Evolutionary conservation across 2,797 vertebrate genomes (phyloP).

Genomic region (Danio albolineatus): DNA sequence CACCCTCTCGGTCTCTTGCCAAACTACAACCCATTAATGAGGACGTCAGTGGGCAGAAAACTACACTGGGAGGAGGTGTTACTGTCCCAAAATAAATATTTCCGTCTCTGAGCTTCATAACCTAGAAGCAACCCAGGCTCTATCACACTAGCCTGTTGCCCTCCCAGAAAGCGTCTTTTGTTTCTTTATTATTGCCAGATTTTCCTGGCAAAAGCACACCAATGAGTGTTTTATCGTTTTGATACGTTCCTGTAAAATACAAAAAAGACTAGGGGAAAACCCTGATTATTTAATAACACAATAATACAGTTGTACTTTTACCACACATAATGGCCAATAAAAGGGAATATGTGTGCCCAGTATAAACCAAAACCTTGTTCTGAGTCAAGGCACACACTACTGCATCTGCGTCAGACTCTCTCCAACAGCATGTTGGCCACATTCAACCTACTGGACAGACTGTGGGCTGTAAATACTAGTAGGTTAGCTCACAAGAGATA

Average conservation of each 20-base stretch:
- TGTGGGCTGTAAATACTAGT: slow-evolving; percentile 51
- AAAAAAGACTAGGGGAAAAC: slow-evolving; percentile 29
- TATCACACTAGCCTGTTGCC: not conserved
- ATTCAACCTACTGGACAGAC: slow-evolving; percentile 29
- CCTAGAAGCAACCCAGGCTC: slow-evolving; percentile 3
- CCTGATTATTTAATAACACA: slow-evolving; percentile 29
- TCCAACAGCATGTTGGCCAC: slow-evolving; percentile 26
- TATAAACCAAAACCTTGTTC: slow-evolving; percentile 38
- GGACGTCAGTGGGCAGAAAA: slow-evolving; percentile 47
- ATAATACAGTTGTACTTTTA: slow-evolving; percentile 12
- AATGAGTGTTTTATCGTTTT: slow-evolving; percentile 30
- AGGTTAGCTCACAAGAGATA: slow-evolving; percentile 59
- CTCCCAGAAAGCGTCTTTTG: slow-evolving; percentile 38
- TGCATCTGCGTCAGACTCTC: slow-evolving; percentile 17
- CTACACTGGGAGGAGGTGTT: slow-evolving; percentile 29
- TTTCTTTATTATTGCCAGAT: slow-evolving; percentile 41
- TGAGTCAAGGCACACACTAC: slow-evolving; percentile 48
- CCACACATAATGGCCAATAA: slow-evolving; percentile 17
- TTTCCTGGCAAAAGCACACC: slow-evolving; percentile 50
- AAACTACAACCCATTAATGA: slow-evolving; percentile 38
- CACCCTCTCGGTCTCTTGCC: slow-evolving; percentile 37
- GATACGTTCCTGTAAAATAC: slow-evolving; percentile 33
- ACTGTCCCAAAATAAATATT: slow-evolving; percentile 32
- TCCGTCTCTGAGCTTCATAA: slow-evolving; percentile 13
- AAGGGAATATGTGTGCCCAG: slow-evolving; percentile 16